Base-by-base conservation (phyloP, 1,140 invertebrate species). In the Ceratina japonica region DNA sequence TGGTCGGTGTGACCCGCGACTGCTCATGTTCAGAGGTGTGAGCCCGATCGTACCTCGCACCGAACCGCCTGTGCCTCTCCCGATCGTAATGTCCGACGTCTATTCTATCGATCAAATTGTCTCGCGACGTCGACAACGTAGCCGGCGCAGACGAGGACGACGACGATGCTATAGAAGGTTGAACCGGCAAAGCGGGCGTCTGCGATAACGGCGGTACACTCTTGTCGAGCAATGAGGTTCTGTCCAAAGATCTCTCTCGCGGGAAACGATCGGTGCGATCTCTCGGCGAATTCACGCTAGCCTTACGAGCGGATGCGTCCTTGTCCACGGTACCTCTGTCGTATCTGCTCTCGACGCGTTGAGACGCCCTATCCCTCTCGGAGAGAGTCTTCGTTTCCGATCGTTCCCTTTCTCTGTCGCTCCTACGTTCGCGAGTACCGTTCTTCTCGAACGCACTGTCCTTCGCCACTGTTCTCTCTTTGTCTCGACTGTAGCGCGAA, bases 351-450 rank as follows among this genome's bases (percentile, higher is more conserved):
- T 91, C 90, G 20, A 91, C 87, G 5, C 89, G 80, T 56, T 90
- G 87, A 3, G 90, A 86, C 20, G 69, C 84, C 62, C 87, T 84
- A 3, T 91, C 90, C 1, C 91, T 81, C 8, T 91, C 90, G 5
- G 84, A 22, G 18, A 86, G 86, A 16, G 81, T 71, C 71, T 91
- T 91, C 1, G 87, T 80, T 27, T 91, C 89, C 0, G 85, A 79
- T 12, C 89, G 87, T 27, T 91, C 90, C 56, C 91, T 90, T 16
- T 93, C 92, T 7, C 91, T 86, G 20, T 93, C 92, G 18, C 80
- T 83, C 13, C 92, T 87, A 18, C 91, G 85, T 54, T 93, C 92
- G 51, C 92, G 82, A 4, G 81, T 70, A 49, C 80, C 83, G 22
- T 80, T 78, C 61, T 91, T 90, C 0, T 92, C 76, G 80, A 73